A percentile compares a stretch with the other conserved stretches of the same genome.
Evolutionary conservation across 2,113 vertebrate genomes (phyloP).

Genomic region (Benitochromis conjunctus): DNA sequence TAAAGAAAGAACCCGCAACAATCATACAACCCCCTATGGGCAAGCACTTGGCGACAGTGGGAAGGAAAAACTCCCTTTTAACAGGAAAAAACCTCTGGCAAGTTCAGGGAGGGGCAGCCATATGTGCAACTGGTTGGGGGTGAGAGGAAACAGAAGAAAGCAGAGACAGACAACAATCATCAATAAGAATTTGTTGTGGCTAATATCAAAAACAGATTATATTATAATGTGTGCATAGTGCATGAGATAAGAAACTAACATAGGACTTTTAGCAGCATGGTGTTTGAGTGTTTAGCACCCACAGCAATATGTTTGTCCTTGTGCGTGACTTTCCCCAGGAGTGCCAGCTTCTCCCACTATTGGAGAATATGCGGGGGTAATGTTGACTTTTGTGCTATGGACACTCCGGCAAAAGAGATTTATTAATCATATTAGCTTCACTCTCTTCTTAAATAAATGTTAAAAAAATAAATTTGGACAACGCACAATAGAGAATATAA

Average conservation of each 20-base stretch:
- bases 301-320: background rate
- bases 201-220: background rate
- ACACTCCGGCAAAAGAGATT: background rate
- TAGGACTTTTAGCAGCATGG: background rate
- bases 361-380: background rate
- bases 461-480: background rate
- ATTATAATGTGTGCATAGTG: background rate
- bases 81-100: background rate
- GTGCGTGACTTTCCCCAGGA: background rate
- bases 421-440: background rate
- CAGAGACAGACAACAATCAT: background rate
- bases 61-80: background rate
- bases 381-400: background rate
- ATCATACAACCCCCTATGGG: background rate
- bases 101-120: background rate
- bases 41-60: background rate
- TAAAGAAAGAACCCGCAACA: background rate
- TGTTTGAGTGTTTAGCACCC: background rate
- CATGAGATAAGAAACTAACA: background rate
- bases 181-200: background rate
- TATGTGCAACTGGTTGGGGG: background rate
- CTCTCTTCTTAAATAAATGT: background rate
- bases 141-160: background rate
- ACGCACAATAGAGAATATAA: background rate
- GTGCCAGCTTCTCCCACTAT: background rate